A percentile compares a stretch with the other conserved stretches of the same genome.
Conservation (phyloP, 2,113 vertebrate species). For the Steatornis caripensis region DNA sequence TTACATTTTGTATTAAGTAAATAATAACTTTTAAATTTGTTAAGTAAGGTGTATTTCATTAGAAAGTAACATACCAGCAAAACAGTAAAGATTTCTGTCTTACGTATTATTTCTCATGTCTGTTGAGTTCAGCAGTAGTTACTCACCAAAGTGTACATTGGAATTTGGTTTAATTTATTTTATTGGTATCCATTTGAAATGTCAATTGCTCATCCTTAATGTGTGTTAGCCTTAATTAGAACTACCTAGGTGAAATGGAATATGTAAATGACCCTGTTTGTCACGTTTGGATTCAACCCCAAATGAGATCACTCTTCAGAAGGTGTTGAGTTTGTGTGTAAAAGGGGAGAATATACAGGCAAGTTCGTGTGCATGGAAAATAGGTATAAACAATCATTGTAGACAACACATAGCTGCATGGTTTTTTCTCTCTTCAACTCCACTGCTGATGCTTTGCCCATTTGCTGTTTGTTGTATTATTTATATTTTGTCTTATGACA, state of each 20-base stretch:
- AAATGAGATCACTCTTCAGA: not conserved
- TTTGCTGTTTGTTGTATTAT: not conserved
- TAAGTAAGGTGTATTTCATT: not conserved
- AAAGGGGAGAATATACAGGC: not conserved
- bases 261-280: not conserved
- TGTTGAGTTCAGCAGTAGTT: not conserved
- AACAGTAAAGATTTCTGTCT: not conserved
- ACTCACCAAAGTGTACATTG: not conserved
- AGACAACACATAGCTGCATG: not conserved
- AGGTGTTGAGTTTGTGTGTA: not conserved
- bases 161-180: not conserved
- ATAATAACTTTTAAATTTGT: not conserved
- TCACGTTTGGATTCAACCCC: not conserved
- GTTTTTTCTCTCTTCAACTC: not conserved
- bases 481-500: not conserved
- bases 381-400: not conserved
- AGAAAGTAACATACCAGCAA: not conserved
- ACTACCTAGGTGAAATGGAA: not conserved
- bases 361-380: not conserved
- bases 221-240: not conserved
- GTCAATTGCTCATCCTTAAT: not conserved
- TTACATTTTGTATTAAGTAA: not conserved
- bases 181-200: not conserved
- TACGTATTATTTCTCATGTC: not conserved
- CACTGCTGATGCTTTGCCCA: not conserved